A percentile compares a stretch with the other conserved stretches of the same genome.
Evolutionary conservation across 2,113 vertebrate species (phyloP).

Genomic region (Drymodes brunneopygia): DNA sequence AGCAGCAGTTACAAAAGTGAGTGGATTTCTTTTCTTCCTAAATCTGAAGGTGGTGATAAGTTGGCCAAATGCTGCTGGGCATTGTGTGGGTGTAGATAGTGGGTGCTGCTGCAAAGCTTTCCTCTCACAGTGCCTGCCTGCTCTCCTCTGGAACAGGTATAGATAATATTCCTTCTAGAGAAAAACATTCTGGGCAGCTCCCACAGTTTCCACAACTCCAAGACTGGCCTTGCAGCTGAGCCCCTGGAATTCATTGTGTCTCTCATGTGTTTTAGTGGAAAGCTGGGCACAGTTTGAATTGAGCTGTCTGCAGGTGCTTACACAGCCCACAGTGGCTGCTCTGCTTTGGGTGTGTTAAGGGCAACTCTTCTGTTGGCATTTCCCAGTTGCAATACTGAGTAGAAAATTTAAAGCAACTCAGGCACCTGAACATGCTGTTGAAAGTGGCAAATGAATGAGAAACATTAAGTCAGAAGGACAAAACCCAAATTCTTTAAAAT

Average conservation of each 20-base stretch:
- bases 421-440: not conserved
- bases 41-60: not conserved
- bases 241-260: not conserved
- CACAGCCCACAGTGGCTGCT: not conserved
- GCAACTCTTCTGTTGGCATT: not conserved
- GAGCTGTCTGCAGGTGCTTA: not conserved
- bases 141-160: not conserved
- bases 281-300: not conserved
- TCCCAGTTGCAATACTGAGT: not conserved
- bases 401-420: not conserved
- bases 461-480: not conserved
- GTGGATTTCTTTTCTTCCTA: not conserved
- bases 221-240: not conserved
- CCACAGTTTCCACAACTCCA: not conserved
- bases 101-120: not conserved
- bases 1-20: conserved; percentile 87
- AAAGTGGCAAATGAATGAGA: not conserved
- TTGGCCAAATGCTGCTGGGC: not conserved
- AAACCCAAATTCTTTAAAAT: not conserved
- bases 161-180: not conserved
- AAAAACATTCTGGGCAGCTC: not conserved
- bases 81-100: not conserved
- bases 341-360: not conserved
- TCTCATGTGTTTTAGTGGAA: not conserved
- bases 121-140: not conserved